Percentiles rank a stretch among this genome's conserved stretches.
phyloP scores from a whole-genome alignment of 2,113 vertebrate genomes.

The Paraplagusia blochii region DNA sequence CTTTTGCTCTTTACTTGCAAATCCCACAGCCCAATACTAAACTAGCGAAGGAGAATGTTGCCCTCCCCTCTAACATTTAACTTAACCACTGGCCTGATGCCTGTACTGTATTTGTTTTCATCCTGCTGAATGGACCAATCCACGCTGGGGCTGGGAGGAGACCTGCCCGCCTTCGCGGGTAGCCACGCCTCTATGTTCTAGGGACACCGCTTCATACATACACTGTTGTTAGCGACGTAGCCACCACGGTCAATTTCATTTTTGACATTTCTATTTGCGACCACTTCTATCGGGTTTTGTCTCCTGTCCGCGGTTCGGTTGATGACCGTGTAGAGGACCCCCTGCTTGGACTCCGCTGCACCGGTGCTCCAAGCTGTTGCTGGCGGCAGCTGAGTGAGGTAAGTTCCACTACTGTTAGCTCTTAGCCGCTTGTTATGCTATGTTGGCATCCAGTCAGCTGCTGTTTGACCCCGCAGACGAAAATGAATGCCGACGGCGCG shows the following conservation, averaged over 20 bases:
- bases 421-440: constrained; percentile 69
- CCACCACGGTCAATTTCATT: constrained; percentile 38
- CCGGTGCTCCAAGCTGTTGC: constrained; percentile 42
- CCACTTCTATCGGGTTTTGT: constrained; percentile 26
- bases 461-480: background rate
- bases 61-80: background rate
- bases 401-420: constrained; percentile 61
- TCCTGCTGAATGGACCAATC: constrained; percentile 58
- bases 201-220: constrained; percentile 69
- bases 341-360: constrained; percentile 3
- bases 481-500: too few relatives aligned
- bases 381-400: constrained; percentile 63
- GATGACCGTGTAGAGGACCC: constrained; percentile 12
- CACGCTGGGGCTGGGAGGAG: constrained; percentile 36
- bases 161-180: constrained; percentile 39
- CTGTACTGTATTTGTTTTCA: constrained; percentile 65
- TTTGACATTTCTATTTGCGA: constrained; percentile 43
- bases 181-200: constrained; percentile 66
- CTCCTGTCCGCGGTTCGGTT: constrained; percentile 8
- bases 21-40: background rate
- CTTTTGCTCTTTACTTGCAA: too few relatives aligned
- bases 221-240: constrained; percentile 74
- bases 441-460: constrained; percentile 43
- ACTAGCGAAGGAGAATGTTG: constrained; percentile 13
- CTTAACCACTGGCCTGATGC: constrained; percentile 6